Evolutionary conservation across 2,797 vertebrate genomes (phyloP), one percentile per base, ranked within the genome.

Genomic region (Cirrhinus mrigala): DNA sequence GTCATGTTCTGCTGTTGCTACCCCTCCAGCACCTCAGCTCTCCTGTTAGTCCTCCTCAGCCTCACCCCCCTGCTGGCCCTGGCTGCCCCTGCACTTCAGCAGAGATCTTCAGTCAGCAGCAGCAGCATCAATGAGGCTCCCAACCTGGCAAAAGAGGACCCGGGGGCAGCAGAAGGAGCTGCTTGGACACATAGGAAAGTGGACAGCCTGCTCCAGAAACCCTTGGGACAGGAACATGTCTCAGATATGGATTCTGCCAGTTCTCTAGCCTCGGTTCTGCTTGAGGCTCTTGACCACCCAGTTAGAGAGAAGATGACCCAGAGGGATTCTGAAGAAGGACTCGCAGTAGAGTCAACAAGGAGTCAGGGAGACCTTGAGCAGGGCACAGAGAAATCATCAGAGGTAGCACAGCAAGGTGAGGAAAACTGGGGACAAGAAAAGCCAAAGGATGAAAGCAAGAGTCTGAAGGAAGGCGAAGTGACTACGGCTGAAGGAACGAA

Each of bases 1-100:
- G 96, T 95, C 95, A 96, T 96, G 96, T 95, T 94, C 95, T 94
- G 94, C 95, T 95, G 93, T 93, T 94, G 94, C 92, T 89, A 92
- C 90, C 87, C 91, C 92, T 94, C 94, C 94, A 92, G 94, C 93
- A 91, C 93, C 92, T 94, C 91, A 90, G 92, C 94, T 92, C 86
- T 96, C 92, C 94, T 96, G 92, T 94, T 96, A 92, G 92, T 94
- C 92, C 92, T 96, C 92, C 94, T 95, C 90, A 91, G 91, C 92
- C 92, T 95, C 92, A 93, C 92, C 93, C 93, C 93, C 85, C 92
- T 93, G 91, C 92, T 95, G 91, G 92, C 93, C 87, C 90, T 92
- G 89, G 87, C 95, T 90, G 92, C 94, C 93, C 94, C 94, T 89
- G 92, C 79, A 89, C 86, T 92, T 91, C 92, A 90, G 93, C 94